These are phyloP conservation scores for Ferrisia virgata DNA, from an alignment of 2,888 invertebrate genomes.

Conservation along the genomic window DNA sequence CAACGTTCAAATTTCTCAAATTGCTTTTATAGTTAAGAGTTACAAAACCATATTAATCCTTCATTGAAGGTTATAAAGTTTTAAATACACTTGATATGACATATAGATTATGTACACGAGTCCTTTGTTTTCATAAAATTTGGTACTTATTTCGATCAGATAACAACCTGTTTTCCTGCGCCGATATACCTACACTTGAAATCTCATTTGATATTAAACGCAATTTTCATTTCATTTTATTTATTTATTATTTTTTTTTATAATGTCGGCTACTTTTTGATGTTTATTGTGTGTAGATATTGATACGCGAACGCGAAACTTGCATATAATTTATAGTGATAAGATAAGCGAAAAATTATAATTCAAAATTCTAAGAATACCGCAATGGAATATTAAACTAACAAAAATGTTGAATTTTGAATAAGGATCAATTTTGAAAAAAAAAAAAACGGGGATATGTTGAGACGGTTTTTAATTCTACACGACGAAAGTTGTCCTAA, in stretches of 20 bases:
- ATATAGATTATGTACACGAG: neutral
- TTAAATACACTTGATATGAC: neutral
- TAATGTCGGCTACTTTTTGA: slow-evolving; percentile 27
- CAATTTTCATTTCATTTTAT: slow-evolving; percentile 15
- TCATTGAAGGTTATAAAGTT: neutral
- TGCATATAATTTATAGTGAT: slow-evolving; percentile 2
- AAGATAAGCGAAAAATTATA: slow-evolving; percentile 26
- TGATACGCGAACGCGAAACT: neutral
- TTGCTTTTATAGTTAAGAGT: neutral
- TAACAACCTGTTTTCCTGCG: slow-evolving; percentile 16
- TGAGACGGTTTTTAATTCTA: neutral
- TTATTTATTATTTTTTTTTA: neutral
- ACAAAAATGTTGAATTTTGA: neutral
- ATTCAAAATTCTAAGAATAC: slow-evolving; percentile 5
- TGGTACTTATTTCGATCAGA: neutral
- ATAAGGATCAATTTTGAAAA: neutral
- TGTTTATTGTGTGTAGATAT: neutral
- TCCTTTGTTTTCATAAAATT: neutral
- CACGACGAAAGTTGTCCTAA: neutral
- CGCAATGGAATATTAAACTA: neutral
- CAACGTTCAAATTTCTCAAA: neutral
- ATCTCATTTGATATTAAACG: slow-evolving; percentile 11
- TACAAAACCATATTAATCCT: neutral
- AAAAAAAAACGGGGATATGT: too few relatives aligned
- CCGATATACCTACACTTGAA: slow-evolving; percentile 1